Evolutionary conservation across 2,113 vertebrate species (phyloP), one percentile per base, ranked within the genome.

Genomic region (Nymphicus hollandicus): DNA sequence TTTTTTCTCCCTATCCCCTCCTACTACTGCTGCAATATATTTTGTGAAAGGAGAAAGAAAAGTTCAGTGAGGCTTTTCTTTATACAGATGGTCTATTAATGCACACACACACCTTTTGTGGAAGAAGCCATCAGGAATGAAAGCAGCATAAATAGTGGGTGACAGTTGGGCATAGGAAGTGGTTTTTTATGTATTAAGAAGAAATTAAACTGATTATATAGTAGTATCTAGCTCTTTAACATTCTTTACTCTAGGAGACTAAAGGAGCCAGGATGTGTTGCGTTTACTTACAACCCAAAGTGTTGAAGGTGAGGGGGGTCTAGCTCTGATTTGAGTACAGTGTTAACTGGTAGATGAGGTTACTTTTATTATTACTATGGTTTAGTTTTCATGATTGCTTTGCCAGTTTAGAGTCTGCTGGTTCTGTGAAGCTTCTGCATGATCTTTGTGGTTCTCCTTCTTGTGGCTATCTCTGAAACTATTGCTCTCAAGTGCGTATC

Each of bases 41-140:
- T 89, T 65, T 41, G 25, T 77, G 27, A 77, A 49, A 86, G 39
- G 18, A 70, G 28, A 49, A 69, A 46, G 33, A 49, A 76, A 76
- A 70, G 64, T 7, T 41, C 23, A 3, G 6, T 55, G n/a, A 35
- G 37, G 33, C 28, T 71, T 88, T 63, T 74, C 31, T 63, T 53
- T 63, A 5, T 31, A 17, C 1, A 14, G 19, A 41, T 73, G 2
- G 3, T 81, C 41, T 83, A 23, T 14, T 60, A 61, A 56, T 27
- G 35, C 3, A 50, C 18, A 22, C 33, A 12, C 2, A 0, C 8
- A 6, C 2, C 5, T 22, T 46, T 71, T 82, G 13, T 60, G 15
- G 35, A 35, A 76, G 56, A 72, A 88, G 33, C 20, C 8, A 20
- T 68, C 17, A 43, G 76, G 23, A 68, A 5, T 47, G 35, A 52